A percentile compares a stretch with the other conserved stretches of the same genome.
Evolutionary conservation across 2,888 invertebrate species (phyloP).

Genomic region (Xanthia icteritia): DNA sequence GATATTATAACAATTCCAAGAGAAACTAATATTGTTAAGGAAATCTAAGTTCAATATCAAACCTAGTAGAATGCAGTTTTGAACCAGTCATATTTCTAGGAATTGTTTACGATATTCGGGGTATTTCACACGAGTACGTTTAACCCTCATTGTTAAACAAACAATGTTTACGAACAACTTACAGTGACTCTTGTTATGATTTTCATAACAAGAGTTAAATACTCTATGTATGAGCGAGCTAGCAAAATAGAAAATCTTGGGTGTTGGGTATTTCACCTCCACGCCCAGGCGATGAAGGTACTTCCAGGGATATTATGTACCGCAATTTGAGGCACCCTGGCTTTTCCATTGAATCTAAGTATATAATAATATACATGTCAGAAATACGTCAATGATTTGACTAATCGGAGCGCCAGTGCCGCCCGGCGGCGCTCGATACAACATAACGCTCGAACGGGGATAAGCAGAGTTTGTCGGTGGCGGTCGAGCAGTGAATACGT

Average conservation of each 20-base stretch:
- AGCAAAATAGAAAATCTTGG: not conserved
- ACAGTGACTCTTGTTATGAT: not conserved
- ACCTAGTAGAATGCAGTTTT: conserved; percentile 10
- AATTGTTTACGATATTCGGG: conserved; percentile 6
- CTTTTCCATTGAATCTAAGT: no score
- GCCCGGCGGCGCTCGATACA: no score
- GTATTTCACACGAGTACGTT: conserved; percentile 4
- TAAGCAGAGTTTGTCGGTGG: no score
- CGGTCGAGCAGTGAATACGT: no score
- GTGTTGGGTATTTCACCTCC: not conserved
- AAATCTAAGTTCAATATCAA: not conserved
- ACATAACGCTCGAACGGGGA: no score
- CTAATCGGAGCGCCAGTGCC: no score
- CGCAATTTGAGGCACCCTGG: no score
- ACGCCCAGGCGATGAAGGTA: no score
- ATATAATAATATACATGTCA: no score
- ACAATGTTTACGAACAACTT: conserved; percentile 1
- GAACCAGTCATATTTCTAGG: not conserved
- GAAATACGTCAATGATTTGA: no score
- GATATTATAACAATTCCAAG: not conserved
- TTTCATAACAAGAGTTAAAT: not conserved
- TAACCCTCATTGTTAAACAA: not conserved
- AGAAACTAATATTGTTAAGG: not conserved
- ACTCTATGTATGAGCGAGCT: not conserved
- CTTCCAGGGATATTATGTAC: not conserved